These are phyloP conservation scores for Catostomus latipinnis DNA, from an alignment of 2,797 vertebrate species.

Conservation along the genomic window DNA sequence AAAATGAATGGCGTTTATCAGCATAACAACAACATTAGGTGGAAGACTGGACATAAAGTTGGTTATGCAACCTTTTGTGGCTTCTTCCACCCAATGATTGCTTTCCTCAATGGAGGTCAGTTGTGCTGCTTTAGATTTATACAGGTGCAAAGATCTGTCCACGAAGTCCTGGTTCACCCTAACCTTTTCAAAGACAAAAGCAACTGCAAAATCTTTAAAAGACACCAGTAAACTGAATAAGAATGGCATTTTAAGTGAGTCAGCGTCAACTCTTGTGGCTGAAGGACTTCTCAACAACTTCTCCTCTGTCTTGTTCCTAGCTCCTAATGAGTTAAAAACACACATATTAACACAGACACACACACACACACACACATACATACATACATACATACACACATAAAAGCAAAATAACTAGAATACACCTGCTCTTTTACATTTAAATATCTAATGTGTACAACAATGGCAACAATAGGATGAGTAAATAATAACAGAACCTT, in stretches of 20 bases:
- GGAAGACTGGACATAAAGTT: slow-evolving; percentile 85
- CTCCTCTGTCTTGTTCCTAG: slow-evolving; percentile 83
- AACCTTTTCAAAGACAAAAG: slow-evolving; percentile 69
- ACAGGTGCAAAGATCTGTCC: slow-evolving; percentile 82
- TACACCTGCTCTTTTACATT: neutral
- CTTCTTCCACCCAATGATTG: slow-evolving; percentile 88
- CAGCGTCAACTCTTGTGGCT: slow-evolving; percentile 63
- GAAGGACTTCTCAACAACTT: slow-evolving; percentile 78
- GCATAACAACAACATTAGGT: slow-evolving; percentile 78
- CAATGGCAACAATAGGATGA: too few species aligned
- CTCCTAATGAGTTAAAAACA: slow-evolving; percentile 74
- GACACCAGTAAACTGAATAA: neutral
- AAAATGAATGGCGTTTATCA: slow-evolving; percentile 89
- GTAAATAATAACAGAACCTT: too few species aligned
- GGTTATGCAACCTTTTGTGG: slow-evolving; percentile 84
- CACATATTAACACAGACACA: neutral
- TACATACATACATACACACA: too few species aligned
- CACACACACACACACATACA: too few species aligned
- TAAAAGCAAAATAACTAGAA: neutral
- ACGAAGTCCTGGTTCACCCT: slow-evolving; percentile 84
- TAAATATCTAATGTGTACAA: neutral
- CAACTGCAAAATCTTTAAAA: slow-evolving; percentile 2
- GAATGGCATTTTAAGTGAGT: neutral
- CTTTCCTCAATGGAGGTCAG: slow-evolving; percentile 80
- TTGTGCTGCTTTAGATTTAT: slow-evolving; percentile 77